phyloP scores from a whole-genome alignment of 2,888 invertebrate species.

The Tillus elongatus region DNA sequence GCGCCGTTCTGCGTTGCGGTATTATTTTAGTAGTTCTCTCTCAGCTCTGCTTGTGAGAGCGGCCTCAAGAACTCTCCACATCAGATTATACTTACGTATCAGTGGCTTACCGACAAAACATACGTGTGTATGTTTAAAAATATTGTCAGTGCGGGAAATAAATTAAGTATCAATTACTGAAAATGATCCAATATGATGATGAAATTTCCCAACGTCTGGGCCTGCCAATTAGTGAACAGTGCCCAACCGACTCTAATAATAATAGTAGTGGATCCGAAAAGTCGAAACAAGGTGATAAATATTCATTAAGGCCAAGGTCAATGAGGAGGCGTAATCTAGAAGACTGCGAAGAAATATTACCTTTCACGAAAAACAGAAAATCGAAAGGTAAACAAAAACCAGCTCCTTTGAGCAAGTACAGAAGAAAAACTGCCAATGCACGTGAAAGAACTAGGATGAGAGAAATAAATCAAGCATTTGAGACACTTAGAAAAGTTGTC shows the following conservation, averaged over 20 bases:
- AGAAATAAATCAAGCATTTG: slow-evolving; percentile 61
- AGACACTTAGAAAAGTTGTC: slow-evolving; percentile 50
- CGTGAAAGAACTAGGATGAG: slow-evolving; percentile 57
- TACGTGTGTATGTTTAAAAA: too few relatives aligned
- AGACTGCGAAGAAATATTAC: slow-evolving; percentile 11
- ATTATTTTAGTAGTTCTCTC: too few relatives aligned
- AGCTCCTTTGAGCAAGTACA: slow-evolving; percentile 56
- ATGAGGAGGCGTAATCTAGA: slow-evolving; percentile 24
- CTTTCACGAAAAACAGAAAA: slow-evolving; percentile 14
- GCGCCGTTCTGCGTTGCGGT: too few relatives aligned
- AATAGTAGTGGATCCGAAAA: slow-evolving; percentile 32
- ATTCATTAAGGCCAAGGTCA: slow-evolving; percentile 39
- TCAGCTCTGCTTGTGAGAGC: too few relatives aligned
- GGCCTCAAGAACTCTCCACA: too few relatives aligned
- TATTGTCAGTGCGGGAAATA: too few relatives aligned
- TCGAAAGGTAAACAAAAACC: slow-evolving; percentile 36
- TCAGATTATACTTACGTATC: too few relatives aligned
- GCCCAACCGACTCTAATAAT: slow-evolving; percentile 36
- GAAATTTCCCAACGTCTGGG: slow-evolving; percentile 37
- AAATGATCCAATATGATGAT: slow-evolving; percentile 35
- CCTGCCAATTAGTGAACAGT: slow-evolving; percentile 27
- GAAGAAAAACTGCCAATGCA: slow-evolving; percentile 60
- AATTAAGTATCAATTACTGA: too few relatives aligned
- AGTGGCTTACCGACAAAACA: too few relatives aligned
- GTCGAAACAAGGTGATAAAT: slow-evolving; percentile 34